phyloP scores from a whole-genome alignment of 2,113 vertebrate genomes.

The Grantiella picta region DNA sequence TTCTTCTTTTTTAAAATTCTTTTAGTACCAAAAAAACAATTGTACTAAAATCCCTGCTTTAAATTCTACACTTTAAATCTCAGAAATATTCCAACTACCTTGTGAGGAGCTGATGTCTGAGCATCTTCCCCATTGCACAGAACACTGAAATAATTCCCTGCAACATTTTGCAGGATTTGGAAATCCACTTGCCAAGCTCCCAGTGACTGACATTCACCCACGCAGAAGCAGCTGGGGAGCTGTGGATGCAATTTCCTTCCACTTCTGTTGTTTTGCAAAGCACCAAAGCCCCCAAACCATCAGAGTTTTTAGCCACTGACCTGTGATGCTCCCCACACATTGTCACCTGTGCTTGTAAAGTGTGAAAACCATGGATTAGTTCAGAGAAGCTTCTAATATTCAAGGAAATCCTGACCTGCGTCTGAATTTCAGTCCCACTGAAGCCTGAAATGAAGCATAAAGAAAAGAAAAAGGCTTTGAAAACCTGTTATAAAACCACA shows the following conservation, averaged over 20 bases:
- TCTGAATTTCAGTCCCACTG: not conserved
- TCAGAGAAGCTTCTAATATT: not conserved
- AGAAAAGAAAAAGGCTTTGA: not conserved
- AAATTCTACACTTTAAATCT: not conserved
- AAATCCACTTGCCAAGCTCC: not conserved
- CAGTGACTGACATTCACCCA: not conserved
- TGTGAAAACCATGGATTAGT: rapidly evolving
- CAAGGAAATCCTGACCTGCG: not conserved
- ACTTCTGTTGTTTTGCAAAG: not conserved
- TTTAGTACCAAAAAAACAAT: too few species aligned
- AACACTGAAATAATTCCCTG: not conserved
- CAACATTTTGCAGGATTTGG: not conserved
- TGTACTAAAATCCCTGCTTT: not conserved
- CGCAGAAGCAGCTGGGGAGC: not conserved
- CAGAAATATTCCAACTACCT: not conserved
- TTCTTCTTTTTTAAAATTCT: too few species aligned
- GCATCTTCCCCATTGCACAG: not conserved
- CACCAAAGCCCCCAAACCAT: not conserved
- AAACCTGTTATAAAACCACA: not conserved
- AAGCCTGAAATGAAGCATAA: not conserved
- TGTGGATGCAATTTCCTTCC: not conserved
- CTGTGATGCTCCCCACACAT: rapidly evolving
- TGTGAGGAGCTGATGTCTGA: not conserved
- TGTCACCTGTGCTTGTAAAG: not conserved
- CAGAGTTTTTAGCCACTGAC: not conserved